Conservation (phyloP, 2,113 vertebrate species). For the Solea solea region DNA sequence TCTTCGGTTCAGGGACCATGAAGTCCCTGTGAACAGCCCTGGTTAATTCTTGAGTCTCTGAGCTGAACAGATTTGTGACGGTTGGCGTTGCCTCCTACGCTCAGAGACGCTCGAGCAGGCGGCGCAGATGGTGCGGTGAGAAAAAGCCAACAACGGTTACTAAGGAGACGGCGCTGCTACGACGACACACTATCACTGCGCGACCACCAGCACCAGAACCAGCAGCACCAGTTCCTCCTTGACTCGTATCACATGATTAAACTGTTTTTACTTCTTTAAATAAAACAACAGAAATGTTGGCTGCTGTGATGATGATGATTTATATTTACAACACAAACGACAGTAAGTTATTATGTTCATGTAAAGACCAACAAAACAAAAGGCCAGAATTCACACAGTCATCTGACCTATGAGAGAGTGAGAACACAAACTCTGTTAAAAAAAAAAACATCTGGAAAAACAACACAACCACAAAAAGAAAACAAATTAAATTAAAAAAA, state of each 20-base stretch:
- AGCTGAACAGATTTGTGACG: slow-evolving; percentile 51
- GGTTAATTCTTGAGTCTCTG: too few relatives aligned
- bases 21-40: too few relatives aligned
- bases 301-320: slow-evolving; percentile 51
- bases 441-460: slow-evolving; percentile 27
- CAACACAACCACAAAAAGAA: too few relatives aligned
- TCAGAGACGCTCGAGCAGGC: slow-evolving; percentile 35
- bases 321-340: slow-evolving; percentile 74
- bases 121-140: slow-evolving; percentile 63
- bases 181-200: neutral
- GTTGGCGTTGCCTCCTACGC: slow-evolving; percentile 70
- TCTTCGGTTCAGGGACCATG: too few relatives aligned
- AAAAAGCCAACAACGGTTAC: slow-evolving; percentile 26
- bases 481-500: too few relatives aligned
- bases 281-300: slow-evolving; percentile 50
- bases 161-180: slow-evolving; percentile 10
- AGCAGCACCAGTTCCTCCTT: too few relatives aligned
- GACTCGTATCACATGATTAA: neutral
- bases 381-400: slow-evolving; percentile 58
- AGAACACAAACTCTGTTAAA: too few relatives aligned
- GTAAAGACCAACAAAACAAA: slow-evolving; percentile 62
- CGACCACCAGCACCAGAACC: neutral
- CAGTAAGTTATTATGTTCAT: slow-evolving; percentile 59
- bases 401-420: too few relatives aligned
- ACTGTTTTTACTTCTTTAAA: neutral